Percentiles rank a stretch among this genome's conserved stretches.
Conservation (phyloP, 2,888 invertebrate genomes). For the Dryadula phaetusa region DNA sequence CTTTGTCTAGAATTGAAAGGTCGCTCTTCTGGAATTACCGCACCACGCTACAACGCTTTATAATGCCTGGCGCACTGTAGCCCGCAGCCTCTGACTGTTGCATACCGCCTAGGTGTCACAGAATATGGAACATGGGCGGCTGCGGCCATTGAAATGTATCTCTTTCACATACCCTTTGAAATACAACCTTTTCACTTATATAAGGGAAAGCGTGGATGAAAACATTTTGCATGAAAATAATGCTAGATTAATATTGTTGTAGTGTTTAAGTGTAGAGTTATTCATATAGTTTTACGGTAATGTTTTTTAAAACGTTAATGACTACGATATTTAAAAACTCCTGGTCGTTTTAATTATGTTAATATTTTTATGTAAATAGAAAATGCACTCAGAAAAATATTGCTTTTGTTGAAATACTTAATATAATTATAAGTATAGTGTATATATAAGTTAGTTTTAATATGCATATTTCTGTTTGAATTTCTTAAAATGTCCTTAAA, state of each 20-base stretch:
- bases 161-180: constrained; percentile 40
- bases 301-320: constrained; percentile 10
- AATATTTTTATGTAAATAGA: not conserved
- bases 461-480: too few relatives aligned
- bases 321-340: not conserved
- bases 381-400: not conserved
- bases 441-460: too few relatives aligned
- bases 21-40: constrained; percentile 30
- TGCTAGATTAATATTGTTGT: constrained; percentile 26
- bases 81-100: constrained; percentile 6
- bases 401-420: not conserved
- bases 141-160: constrained; percentile 39
- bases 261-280: constrained; percentile 16
- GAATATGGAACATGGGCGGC: constrained; percentile 39
- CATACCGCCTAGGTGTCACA: constrained; percentile 32
- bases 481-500: too few relatives aligned
- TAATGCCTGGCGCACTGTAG: constrained; percentile 2
- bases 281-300: constrained; percentile 14
- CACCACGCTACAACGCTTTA: constrained; percentile 28
- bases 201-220: constrained; percentile 33
- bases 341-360: constrained; percentile 10
- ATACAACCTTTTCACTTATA: constrained; percentile 38
- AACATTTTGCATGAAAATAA: constrained; percentile 28
- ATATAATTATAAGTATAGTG: too few relatives aligned
- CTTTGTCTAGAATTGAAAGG: constrained; percentile 31